Evolutionary conservation across 1,140 invertebrate genomes (phyloP).

Genomic region (Dendrolimus punctatus): DNA sequence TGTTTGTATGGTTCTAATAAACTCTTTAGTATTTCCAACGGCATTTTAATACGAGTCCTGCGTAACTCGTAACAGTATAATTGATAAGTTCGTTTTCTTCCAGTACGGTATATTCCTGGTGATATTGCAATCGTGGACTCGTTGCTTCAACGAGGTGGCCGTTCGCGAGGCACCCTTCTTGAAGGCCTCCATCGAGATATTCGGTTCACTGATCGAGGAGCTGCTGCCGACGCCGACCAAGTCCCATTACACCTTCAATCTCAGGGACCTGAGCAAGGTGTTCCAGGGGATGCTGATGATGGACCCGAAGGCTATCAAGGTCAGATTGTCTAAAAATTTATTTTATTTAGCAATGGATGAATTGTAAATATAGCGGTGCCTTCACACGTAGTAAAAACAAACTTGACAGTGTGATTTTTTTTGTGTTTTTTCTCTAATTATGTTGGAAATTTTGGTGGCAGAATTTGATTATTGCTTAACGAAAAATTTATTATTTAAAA

Average conservation of each 20-base stretch:
- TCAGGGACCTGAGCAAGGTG: constrained; percentile 87
- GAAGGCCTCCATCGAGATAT: constrained; percentile 75
- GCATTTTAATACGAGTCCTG: no score
- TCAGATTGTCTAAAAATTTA: constrained; percentile 19
- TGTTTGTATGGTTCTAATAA: no score
- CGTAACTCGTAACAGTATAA: no score
- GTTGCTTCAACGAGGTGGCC: constrained; percentile 41
- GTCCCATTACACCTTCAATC: constrained; percentile 93
- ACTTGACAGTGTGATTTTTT: no score
- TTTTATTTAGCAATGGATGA: no score
- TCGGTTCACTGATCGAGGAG: constrained; percentile 74
- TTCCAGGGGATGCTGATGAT: constrained; percentile 83
- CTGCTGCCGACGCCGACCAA: constrained; percentile 89
- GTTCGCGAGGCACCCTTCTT: constrained; percentile 69
- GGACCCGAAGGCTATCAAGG: constrained; percentile 65
- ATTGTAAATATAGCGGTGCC: not conserved
- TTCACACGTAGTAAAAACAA: not conserved
- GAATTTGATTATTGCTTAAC: no score
- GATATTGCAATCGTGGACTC: constrained; percentile 80
- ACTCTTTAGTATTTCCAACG: no score
- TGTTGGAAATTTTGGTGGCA: no score
- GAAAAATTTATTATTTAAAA: no score
- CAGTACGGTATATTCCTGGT: constrained; percentile 79
- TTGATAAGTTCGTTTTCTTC: constrained; percentile 9
- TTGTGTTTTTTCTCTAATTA: no score